phyloP scores from a whole-genome alignment of 1,140 invertebrate genomes.

The Coptotermes formosanus region DNA sequence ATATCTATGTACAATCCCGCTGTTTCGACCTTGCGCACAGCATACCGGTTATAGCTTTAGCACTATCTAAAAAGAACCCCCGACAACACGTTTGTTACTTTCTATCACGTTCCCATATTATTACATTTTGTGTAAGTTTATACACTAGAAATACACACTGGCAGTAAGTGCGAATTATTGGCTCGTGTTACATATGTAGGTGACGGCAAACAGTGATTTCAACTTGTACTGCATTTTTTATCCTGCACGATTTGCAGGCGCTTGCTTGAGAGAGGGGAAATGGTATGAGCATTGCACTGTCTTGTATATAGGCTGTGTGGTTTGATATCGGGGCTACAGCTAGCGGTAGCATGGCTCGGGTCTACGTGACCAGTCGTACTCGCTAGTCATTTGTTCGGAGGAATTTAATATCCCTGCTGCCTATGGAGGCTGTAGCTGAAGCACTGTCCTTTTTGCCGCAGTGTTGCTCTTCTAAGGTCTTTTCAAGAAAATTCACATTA shows the following conservation, averaged over 20 bases:
- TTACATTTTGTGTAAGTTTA: too few relatives aligned
- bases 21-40: too few relatives aligned
- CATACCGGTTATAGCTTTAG: too few relatives aligned
- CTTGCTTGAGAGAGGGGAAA: background rate
- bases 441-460: background rate
- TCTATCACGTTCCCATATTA: too few relatives aligned
- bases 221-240: background rate
- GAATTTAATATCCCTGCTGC: background rate
- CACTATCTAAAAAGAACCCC: too few relatives aligned
- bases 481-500: background rate
- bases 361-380: slow-evolving; percentile 1
- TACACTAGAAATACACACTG: too few relatives aligned
- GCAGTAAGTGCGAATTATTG: background rate
- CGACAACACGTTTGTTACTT: too few relatives aligned
- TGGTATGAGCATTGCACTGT: background rate
- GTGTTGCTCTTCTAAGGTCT: background rate
- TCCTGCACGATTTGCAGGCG: background rate
- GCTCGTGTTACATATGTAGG: background rate
- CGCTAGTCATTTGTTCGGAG: slow-evolving; percentile 10
- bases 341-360: background rate
- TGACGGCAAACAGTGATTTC: background rate
- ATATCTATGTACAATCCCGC: too few relatives aligned
- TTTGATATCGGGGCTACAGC: background rate
- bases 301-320: background rate
- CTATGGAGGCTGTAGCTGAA: background rate